Conservation (phyloP, 2,113 vertebrate species). For the Bubo blakistoni region DNA sequence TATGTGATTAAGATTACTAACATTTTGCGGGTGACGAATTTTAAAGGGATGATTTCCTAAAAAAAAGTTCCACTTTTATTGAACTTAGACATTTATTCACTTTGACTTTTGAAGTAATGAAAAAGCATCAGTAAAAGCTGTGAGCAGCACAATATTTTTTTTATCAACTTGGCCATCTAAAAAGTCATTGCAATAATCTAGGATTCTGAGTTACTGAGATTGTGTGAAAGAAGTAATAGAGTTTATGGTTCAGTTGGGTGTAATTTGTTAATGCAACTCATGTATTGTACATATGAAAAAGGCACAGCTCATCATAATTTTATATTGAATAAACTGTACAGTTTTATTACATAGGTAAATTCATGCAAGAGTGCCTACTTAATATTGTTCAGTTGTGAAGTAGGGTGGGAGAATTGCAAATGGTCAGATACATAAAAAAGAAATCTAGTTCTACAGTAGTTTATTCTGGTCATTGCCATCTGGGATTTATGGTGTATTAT, state of each 20-base stretch:
- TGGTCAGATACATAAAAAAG: background rate
- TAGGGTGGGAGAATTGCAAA: background rate
- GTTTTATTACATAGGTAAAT: background rate
- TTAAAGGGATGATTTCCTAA: background rate
- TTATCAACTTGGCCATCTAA: background rate
- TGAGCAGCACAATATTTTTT: background rate
- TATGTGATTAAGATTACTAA: background rate
- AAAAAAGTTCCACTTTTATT: background rate
- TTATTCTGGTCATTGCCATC: background rate
- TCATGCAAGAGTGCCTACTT: background rate
- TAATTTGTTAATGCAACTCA: background rate
- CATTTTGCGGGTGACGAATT: accelerated
- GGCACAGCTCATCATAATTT: background rate
- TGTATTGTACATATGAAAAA: background rate
- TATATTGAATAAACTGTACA: background rate
- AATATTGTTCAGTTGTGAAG: background rate
- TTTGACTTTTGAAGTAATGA: background rate
- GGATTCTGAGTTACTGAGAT: background rate
- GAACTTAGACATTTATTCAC: background rate
- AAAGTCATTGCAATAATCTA: background rate
- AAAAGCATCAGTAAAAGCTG: background rate
- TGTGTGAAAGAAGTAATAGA: background rate
- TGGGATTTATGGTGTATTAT: background rate
- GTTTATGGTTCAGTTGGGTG: background rate
- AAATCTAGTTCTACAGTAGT: background rate